phyloP scores from a whole-genome alignment of 2,888 invertebrate genomes.

The Andricus quercusramuli region DNA sequence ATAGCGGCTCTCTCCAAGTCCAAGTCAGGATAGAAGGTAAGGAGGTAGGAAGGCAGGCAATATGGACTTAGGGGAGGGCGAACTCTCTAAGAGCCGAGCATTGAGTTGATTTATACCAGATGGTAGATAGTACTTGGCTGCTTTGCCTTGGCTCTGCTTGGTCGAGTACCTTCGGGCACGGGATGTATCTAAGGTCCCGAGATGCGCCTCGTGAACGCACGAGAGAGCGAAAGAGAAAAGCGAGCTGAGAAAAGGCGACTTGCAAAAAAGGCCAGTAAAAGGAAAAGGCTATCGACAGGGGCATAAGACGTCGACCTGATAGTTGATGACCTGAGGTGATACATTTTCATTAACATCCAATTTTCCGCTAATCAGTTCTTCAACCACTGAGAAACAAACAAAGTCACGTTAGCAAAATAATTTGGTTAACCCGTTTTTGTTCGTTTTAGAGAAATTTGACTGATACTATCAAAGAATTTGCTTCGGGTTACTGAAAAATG shows the following conservation, averaged over 20 bases:
- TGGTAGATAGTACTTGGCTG: slow-evolving; percentile 74
- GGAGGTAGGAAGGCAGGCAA: slow-evolving; percentile 59
- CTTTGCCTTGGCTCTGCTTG: slow-evolving; percentile 64
- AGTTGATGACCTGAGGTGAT: slow-evolving; percentile 54
- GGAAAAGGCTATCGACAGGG: slow-evolving; percentile 18
- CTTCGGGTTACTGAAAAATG: too few relatives aligned
- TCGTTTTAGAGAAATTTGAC: too few relatives aligned
- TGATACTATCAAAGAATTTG: too few relatives aligned
- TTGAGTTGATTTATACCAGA: slow-evolving; percentile 78
- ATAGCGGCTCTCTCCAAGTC: slow-evolving; percentile 67
- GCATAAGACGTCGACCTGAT: slow-evolving; percentile 24
- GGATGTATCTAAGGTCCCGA: slow-evolving; percentile 26
- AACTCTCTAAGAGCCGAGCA: slow-evolving; percentile 73
- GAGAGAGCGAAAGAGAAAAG: slow-evolving; percentile 30
- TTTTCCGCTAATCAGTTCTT: slow-evolving; percentile 13
- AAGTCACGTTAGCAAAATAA: too few relatives aligned
- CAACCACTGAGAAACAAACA: background rate
- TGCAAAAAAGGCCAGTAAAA: background rate
- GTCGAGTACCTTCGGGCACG: slow-evolving; percentile 33
- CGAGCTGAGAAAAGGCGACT: slow-evolving; percentile 33
- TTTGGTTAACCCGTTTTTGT: too few relatives aligned
- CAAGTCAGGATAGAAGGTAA: slow-evolving; percentile 44
- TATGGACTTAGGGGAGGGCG: slow-evolving; percentile 71
- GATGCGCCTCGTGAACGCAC: slow-evolving; percentile 1
- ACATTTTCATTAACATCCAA: slow-evolving; percentile 67